Base-by-base conservation (phyloP, 2,888 invertebrate species). In the Oxyteleia sp. region DNA sequence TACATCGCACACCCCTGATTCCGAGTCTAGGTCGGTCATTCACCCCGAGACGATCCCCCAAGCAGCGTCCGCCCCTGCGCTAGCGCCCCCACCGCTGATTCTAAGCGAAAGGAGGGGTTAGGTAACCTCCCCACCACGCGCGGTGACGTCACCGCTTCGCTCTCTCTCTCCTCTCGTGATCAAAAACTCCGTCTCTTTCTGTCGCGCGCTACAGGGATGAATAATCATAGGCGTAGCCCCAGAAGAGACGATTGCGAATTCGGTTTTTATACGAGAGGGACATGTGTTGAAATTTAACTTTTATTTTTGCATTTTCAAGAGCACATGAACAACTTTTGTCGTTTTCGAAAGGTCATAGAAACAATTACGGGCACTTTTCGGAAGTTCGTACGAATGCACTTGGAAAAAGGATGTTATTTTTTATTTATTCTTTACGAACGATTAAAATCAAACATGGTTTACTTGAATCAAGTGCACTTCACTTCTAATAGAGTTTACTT, bases 21-120 rank as follows among this genome's bases (percentile, higher is more conserved):
- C 86, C 89, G 92, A 93, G 93, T 93, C 93, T 93, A 93, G 93
- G 93, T 93, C 93, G 93, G 93, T 93, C 93, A 89, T 93, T 93
- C 93, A 93, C 91, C 92, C 86, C 90, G 75, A 86, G 80, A 86
- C 87, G 87, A 86, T 88, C 86, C 86, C 84, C 87, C 87, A 66
- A 82, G 75, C 75, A n/a, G 32, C 63, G 76, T 43, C 69, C 85
- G 51, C 83, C 79, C 84, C 71, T 82, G 72, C 72, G 69, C 61
- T 74, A 55, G 57, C 59, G 26, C 72, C 83, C 84, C 74, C 75
- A 57, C 76, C 66, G 53, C 49, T 8, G 8, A 26, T n/a, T n/a
- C 43, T 20, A 16, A 63, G 49, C 26, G 23, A 41, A 38, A 47
- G 66, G 69, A 63, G 63, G 53, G 63, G 57, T 61, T 80, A 57